phyloP scores from a whole-genome alignment of 2,888 invertebrate species.

The Mantis religiosa region DNA sequence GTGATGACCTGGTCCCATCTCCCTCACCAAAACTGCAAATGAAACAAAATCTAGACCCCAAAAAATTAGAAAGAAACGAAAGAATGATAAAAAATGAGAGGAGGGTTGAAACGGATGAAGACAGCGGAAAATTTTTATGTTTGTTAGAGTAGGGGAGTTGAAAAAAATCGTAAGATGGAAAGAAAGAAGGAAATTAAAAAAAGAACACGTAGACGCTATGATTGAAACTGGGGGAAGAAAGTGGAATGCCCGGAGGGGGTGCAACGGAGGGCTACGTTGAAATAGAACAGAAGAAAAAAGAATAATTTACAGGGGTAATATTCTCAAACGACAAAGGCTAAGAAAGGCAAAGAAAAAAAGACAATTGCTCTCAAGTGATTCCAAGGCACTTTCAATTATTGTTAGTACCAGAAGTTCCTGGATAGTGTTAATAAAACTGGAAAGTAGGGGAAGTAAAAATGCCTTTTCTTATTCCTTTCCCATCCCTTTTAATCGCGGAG shows the following conservation, averaged over 20 bases:
- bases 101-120: conserved; percentile 7
- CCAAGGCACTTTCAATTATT: conserved; percentile 28
- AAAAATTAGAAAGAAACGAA: conserved; percentile 5
- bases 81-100: not conserved
- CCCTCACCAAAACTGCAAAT: conserved; percentile 21
- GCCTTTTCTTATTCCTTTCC: not conserved
- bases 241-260: not conserved
- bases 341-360: not conserved
- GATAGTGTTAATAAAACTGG: not conserved
- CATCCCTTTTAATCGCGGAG: not conserved
- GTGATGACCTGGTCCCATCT: conserved; percentile 28
- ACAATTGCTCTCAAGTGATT: conserved; percentile 25
- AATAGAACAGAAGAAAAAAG: not conserved
- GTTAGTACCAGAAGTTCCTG: not conserved
- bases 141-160: not conserved
- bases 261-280: not conserved
- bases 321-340: not conserved
- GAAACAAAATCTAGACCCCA: conserved; percentile 19
- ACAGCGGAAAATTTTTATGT: conserved; percentile 22
- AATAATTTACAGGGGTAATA: conserved; percentile 7
- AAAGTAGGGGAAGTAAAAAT: not conserved
- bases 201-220: conserved; percentile 20
- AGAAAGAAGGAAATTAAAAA: not conserved
- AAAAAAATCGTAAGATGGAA: conserved; percentile 19
- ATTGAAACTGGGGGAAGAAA: conserved; percentile 14